phyloP scores from a whole-genome alignment of 2,888 invertebrate genomes.

The Salpingus planirostris region DNA sequence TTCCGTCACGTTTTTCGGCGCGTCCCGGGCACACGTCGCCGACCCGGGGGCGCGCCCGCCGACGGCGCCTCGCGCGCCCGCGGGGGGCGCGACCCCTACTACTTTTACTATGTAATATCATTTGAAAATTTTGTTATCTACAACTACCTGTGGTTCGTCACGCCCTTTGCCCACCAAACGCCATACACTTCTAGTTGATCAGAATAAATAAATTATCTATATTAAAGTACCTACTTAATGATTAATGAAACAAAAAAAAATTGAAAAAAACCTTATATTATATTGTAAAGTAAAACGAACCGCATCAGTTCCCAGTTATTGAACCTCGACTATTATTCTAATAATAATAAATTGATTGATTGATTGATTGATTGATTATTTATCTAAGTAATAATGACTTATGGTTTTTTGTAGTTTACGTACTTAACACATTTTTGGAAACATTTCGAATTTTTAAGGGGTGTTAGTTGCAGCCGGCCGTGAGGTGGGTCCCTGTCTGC shows the following conservation, averaged over 20 bases:
- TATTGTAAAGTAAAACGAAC: too few species aligned
- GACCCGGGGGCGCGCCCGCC: slow-evolving; percentile 26
- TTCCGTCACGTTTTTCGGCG: too few species aligned
- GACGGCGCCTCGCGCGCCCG: slow-evolving; percentile 27
- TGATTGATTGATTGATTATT: too few species aligned
- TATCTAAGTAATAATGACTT: too few species aligned
- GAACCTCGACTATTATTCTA: slow-evolving; percentile 2
- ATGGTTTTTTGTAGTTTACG: too few species aligned
- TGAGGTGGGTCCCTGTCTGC: slow-evolving; percentile 19
- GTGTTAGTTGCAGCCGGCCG: slow-evolving; percentile 28
- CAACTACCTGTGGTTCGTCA: slow-evolving; percentile 35
- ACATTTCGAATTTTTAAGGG: slow-evolving; percentile 30
- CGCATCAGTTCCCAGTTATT: slow-evolving; percentile 11
- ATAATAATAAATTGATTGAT: too few species aligned
- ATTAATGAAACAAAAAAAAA: too few species aligned
- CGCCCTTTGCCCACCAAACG: slow-evolving; percentile 36
- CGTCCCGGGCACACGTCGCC: too few species aligned
- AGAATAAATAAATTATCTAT: too few species aligned
- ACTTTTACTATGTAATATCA: slow-evolving; percentile 34
- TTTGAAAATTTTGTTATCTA: slow-evolving; percentile 21
- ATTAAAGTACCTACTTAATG: too few species aligned
- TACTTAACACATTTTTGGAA: too few species aligned
- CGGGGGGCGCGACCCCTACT: slow-evolving; percentile 31
- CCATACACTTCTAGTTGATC: slow-evolving; percentile 39
- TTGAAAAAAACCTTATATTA: too few species aligned